A percentile compares a stretch with the other conserved stretches of the same genome.
Evolutionary conservation across 2,113 vertebrate species (phyloP).

Genomic region (Mungos mungo): DNA sequence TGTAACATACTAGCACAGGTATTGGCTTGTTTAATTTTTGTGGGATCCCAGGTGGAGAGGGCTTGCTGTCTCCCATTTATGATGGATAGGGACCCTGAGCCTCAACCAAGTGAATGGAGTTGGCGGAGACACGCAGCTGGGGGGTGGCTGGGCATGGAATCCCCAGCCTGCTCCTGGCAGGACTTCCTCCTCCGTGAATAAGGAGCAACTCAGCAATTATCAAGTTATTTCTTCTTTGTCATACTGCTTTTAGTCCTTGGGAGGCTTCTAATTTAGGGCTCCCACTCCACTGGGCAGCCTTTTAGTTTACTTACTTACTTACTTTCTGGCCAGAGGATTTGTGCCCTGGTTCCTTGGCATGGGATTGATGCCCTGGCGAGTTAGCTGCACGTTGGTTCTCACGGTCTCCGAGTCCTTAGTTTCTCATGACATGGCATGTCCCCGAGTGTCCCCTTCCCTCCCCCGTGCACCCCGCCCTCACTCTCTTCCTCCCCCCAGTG

Average conservation of each 20-base stretch:
- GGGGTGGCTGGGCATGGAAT: background rate
- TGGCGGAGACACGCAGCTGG: background rate
- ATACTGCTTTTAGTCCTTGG: background rate
- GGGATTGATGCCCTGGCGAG: background rate
- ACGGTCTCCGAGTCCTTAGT: background rate
- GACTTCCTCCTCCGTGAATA: background rate
- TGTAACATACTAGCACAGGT: background rate
- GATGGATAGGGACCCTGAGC: background rate
- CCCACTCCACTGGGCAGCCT: background rate
- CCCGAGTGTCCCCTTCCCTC: slow-evolving; percentile 25
- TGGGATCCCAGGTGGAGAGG: background rate
- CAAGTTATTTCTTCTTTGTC: background rate
- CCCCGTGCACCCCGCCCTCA: background rate
- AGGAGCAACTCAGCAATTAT: background rate
- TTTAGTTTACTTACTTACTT: slow-evolving; percentile 7
- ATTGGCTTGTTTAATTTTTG: background rate
- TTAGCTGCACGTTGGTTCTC: slow-evolving; percentile 15
- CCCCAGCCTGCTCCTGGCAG: background rate
- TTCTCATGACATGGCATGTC: slow-evolving; percentile 73
- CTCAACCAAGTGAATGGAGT: background rate
- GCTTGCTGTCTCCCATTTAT: background rate
- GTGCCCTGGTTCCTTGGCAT: background rate
- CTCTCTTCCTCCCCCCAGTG: slow-evolving; percentile 17
- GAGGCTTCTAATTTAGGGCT: slow-evolving; percentile 51
- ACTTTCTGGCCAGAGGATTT: background rate